Base-by-base conservation (phyloP, 1,140 invertebrate genomes). In the Rhizoglyphus robini region DNA sequence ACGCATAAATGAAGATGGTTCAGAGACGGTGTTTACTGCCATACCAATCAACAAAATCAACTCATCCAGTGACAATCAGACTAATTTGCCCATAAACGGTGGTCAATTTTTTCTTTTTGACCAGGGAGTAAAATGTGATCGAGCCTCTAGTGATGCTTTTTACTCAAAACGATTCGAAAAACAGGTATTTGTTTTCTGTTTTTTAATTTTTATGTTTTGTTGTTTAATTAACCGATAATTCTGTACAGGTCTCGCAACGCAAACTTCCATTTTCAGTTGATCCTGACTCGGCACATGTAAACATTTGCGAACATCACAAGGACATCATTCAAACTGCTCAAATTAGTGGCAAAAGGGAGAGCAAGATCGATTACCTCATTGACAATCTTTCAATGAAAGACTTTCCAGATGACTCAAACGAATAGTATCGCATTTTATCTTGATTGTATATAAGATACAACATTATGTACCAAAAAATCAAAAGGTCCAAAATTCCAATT, bases 231-330 rank as follows among this genome's bases (percentile, higher is more conserved):
- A n/a, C n/a, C n/a, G n/a, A n/a, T n/a, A 41, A 41, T 41, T 38
- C n/a, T n/a, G n/a, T n/a, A n/a, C n/a, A 59, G 85, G 62, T 64
- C 3, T 23, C 87, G 59, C 90, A 95, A 72, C 83, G 89, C 69
- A 85, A 88, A 72, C 82, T 96, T 0, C 90, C 90, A 74, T 82
- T 96, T 15, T 86, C 84, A 74, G 83, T 90, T 67, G 92, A 96
- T 79, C 82, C 82, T 71, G 82, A 83, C 75, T 88, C 88, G 38
- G 81, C 86, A 70, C 92, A 96, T 73, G 93, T 88, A 73, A 96
- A 96, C 75, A 97, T 97, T 71, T 96, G 94, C 80, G 93, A 97
- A 75, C 86, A 87, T 73, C 93, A 96, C 75, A 96, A 97, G 78
- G 31, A 65, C 4, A 86, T 94, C 69, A 96, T 96, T 70, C 92